A percentile compares a stretch with the other conserved stretches of the same genome.
Conservation (phyloP, 1,140 invertebrate species). For the Scaptodrosophila lebanonensis region DNA sequence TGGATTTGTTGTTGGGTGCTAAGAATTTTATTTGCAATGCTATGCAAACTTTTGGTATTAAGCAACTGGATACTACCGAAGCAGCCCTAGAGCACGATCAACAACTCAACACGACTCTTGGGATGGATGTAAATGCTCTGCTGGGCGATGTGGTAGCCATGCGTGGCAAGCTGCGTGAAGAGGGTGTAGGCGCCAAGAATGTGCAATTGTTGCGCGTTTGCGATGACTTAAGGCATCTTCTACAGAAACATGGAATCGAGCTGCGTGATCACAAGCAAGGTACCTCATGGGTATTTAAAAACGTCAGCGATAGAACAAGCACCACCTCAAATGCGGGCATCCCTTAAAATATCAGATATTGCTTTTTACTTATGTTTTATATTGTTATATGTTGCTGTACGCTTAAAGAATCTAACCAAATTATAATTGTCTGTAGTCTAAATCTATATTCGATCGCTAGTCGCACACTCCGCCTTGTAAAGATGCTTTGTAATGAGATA, state of each 20-base stretch:
- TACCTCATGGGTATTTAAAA: conserved; percentile 79
- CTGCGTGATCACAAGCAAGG: conserved; percentile 81
- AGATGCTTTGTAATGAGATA: conserved; percentile 90
- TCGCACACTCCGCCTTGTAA: conserved; percentile 85
- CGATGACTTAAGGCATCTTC: conserved; percentile 83
- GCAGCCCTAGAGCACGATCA: not conserved
- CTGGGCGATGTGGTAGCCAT: conserved; percentile 82
- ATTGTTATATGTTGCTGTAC: too few species aligned
- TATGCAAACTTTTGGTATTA: conserved; percentile 38
- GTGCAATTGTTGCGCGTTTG: conserved; percentile 83
- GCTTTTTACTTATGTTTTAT: too few species aligned
- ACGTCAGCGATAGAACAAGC: not conserved
- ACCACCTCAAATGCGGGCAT: not conserved
- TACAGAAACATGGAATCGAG: conserved; percentile 82
- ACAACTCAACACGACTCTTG: conserved; percentile 6
- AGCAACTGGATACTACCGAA: not conserved
- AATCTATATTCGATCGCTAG: too few species aligned
- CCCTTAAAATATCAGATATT: too few species aligned
- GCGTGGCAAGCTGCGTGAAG: conserved; percentile 79
- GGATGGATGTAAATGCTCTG: conserved; percentile 78
- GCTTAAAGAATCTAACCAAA: too few species aligned
- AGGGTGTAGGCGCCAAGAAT: conserved; percentile 80
- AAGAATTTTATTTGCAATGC: conserved; percentile 45
- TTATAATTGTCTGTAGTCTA: too few species aligned
- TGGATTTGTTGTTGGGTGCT: conserved; percentile 40